Evolutionary conservation across 64 coral and sea anemone species (phyloP).

Genomic region (Stylophora pistillata): DNA sequence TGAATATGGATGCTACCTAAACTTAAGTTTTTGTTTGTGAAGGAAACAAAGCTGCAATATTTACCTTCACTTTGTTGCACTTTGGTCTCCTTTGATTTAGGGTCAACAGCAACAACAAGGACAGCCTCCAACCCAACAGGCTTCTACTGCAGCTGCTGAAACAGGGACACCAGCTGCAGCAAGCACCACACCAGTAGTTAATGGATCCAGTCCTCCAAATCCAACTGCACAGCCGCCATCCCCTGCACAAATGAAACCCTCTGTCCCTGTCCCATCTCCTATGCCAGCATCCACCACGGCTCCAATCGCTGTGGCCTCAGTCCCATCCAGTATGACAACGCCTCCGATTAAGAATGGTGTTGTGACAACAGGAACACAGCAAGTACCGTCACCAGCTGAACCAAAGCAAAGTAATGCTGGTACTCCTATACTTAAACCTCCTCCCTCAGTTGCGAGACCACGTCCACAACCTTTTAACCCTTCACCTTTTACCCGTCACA

Average conservation of each 20-base stretch:
- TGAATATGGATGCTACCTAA: too few relatives aligned
- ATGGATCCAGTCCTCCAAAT: constrained; percentile 18
- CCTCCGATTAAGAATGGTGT: constrained; percentile 32
- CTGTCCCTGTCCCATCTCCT: constrained; percentile 17
- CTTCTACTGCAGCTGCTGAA: neutral
- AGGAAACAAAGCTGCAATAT: neutral
- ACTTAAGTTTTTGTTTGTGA: too few relatives aligned
- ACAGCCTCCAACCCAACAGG: neutral
- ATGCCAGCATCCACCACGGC: constrained; percentile 2
- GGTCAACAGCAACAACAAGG: neutral
- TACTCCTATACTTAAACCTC: constrained; percentile 77
- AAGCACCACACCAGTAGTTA: constrained; percentile 9
- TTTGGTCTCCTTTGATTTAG: too few relatives aligned
- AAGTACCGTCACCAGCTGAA: constrained; percentile 8
- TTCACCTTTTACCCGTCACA: constrained; percentile 95
- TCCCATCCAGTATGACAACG: constrained; percentile 10
- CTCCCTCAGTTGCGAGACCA: constrained; percentile 61
- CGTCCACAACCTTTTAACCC: constrained; percentile 87
- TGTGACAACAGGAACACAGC: constrained; percentile 46
- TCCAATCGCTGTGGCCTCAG: constrained; percentile 12
- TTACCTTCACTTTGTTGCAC: neutral
- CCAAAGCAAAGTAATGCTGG: constrained; percentile 8
- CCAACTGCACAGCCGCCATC: constrained; percentile 42
- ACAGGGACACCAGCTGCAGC: constrained; percentile 5
- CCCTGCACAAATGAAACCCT: constrained; percentile 6